Evolutionary conservation across 2,113 vertebrate genomes (phyloP), one percentile per base, ranked within the genome.

Genomic region (Pachycephala philippinensis): DNA sequence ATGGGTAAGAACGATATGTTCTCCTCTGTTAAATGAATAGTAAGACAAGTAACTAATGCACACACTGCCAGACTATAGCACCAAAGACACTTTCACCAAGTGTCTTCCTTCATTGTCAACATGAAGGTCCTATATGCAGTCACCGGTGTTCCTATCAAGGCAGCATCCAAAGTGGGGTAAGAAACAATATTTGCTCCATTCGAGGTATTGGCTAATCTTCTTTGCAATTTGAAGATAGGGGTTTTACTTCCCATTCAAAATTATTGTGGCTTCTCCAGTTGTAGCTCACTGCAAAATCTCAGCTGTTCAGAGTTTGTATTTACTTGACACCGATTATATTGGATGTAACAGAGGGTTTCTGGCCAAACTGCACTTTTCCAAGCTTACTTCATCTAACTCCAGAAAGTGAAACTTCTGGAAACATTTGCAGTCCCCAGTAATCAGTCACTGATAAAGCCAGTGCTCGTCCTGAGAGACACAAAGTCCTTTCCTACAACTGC

Each of bases 1-100:
- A 99, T 99, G 95, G 99, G 99, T 99, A 98, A 99, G 99, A 91
- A 57, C 49, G 54, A 50, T 26, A n/a, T n/a, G 13, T 66, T 93
- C 47, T 92, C 19, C 20, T 84, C 42, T 52, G 37, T 42, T 77
- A 64, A 70, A 65, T 33, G 3, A 69, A 53, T 44, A 52, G 40
- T 33, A 33, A 87, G 23, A 31, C 47, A 74, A 30, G 63, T 70
- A 66, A 35, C 27, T 69, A 59, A 69, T 2, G 11, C 27, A 69
- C 24, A 26, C 11, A 7, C 37, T 71, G 44, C 24, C 60, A 78
- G 21, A 33, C 50, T 71, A 54, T 30, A 66, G 24, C 80, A 84
- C 24, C 13, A 35, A 50, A 61, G 57, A n/a, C 12, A 27, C 64
- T 76, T 93, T 9, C 49, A 39, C 15, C 23, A 49, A 76, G 28